phyloP scores from a whole-genome alignment of 2,113 vertebrate genomes.

The Danio rerio region GRCz12tu NC_133186.1:12635501-12636000 shows the following conservation, averaged over 20 bases:
- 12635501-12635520: not conserved
- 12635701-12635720: not conserved
- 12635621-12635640: not conserved
- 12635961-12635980: slow-evolving; percentile 11
- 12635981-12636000: not conserved
- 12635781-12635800: slow-evolving; percentile 99
- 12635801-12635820: slow-evolving; percentile 91
- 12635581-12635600: not conserved
- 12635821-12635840: slow-evolving; percentile 93
- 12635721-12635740: not conserved
- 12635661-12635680: not conserved
- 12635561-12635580: not conserved
- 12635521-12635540: not conserved
- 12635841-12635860: slow-evolving; percentile 99
- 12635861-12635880: slow-evolving; percentile 98
- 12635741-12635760: not conserved
- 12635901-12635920: slow-evolving; percentile 69
- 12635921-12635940: slow-evolving; percentile 19
- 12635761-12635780: slow-evolving; percentile 60
- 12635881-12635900: slow-evolving; percentile 90
- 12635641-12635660: not conserved
- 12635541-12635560: not conserved
- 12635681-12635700: not conserved
- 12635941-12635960: slow-evolving; percentile 20
- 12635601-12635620: not conserved